Evolutionary conservation across 2,888 invertebrate species (phyloP), one percentile per base, ranked within the genome.

Genomic region (Hyppa rectilinea): DNA sequence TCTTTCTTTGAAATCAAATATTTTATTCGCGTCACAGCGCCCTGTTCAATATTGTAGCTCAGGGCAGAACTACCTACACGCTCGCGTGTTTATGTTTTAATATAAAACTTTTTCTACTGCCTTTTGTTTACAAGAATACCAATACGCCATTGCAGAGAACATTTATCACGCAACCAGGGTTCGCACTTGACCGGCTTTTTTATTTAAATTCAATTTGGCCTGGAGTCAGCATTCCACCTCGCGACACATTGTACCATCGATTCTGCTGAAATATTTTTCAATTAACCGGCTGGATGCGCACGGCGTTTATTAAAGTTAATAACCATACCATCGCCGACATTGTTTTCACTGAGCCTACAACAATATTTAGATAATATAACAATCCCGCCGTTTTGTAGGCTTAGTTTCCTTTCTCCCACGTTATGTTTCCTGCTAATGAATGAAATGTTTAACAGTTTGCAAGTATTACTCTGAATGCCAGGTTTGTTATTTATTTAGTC

Each of bases 201-300:
- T 72, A 64, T 71, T 71, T 74, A 71, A 81, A 83, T 80, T 78
- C 65, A 74, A 74, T 82, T 80, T 77, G 45, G 47, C 64, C 49
- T 60, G 29, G 60, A 69, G 58, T 84, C 79, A 62, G 71, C 75
- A 64, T 76, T 81, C 80, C 75, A 74, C 71, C 70, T 75, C 65
- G 75, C 80, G 78, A 85, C 83, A 83, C 73, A 78, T 80, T 74
- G 67, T 71, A 70, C 61, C 70, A 71, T 80, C 75, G 76, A 82
- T 80, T 70, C 74, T 84, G 75, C 66, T 85, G 86, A 87, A 87
- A 88, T 88, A 85, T 87, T 89, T 90, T 89, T 83, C 88, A 91
- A 90, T 90, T 88, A 89, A 88, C 82, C 76, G 86, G 87, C 79
- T 87, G 87, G 75, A 82, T 87, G 83, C 79, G 78, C 82, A 69